These are phyloP conservation scores for Pelvicachromis taeniatus DNA, from an alignment of 2,113 vertebrate species.

Conservation along the genomic window DNA sequence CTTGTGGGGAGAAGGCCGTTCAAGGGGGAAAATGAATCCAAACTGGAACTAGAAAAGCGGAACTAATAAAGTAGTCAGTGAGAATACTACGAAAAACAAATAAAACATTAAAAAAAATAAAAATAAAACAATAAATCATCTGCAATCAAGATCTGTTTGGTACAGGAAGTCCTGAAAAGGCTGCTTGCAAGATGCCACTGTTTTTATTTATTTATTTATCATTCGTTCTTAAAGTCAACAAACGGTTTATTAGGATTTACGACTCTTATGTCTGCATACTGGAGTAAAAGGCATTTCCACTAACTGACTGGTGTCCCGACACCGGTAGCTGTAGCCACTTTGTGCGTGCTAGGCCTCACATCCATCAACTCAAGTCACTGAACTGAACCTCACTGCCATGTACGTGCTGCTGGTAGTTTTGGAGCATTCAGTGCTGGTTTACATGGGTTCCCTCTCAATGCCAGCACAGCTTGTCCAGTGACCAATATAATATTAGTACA, in stretches of 20 bases:
- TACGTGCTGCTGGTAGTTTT: background rate
- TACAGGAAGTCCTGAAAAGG: background rate
- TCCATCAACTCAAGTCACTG: background rate
- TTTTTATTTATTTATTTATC: fast-evolving
- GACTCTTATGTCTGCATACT: background rate
- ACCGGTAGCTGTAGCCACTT: background rate
- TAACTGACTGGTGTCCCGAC: background rate
- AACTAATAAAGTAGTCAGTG: background rate
- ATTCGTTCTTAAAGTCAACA: background rate
- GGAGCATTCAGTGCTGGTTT: background rate
- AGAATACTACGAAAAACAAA: background rate
- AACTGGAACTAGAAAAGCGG: background rate
- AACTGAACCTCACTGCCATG: background rate
- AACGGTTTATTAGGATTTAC: background rate
- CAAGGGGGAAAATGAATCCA: background rate
- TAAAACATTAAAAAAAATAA: background rate
- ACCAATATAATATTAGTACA: background rate
- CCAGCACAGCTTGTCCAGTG: background rate
- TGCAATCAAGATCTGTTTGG: background rate
- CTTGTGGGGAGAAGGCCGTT: background rate
- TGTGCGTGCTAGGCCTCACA: background rate
- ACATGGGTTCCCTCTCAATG: background rate
- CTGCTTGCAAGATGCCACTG: background rate
- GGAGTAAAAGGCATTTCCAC: background rate
- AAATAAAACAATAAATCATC: background rate